Evolutionary conservation across 2,797 vertebrate species (phyloP), one percentile per base, ranked within the genome.

Genomic region (Mastacembelus armatus): DNA sequence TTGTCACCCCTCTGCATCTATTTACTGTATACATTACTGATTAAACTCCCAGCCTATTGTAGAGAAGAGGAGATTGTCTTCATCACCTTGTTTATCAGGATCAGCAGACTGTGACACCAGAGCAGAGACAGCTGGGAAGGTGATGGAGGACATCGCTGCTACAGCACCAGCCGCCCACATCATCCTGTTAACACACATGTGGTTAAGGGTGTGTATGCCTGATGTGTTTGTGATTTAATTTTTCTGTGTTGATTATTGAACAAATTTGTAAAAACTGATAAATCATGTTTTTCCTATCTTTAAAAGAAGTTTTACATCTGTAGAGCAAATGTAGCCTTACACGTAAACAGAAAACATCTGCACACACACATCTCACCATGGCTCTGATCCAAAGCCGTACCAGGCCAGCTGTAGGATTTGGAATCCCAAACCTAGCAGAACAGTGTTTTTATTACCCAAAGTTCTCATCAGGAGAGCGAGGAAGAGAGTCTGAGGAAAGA

Each of bases 391-490:
- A 59, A 97, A 94, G 74, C 96, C 96, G 26, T 98, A 98, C 96
- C 96, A 98, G 80, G 94, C 93, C 85, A 98, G 75, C 85, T 98
- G 96, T 60, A 97, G 86, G 60, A 96, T 94, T 44, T 98, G 97
- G 90, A 98, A 98, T 38, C 95, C 95, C 72, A 98, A 90, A 45
- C 97, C 97, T 85, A 99, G 88, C 16, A 99, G 95, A 70, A 99
- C 95, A 0, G 97, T 98, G 74, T 97, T 98, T 89, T 98, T 99
- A 78, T 96, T 97, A n/a, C 96, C 97, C 75, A 98, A 91, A 11
- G 95, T 96, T 71, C 92, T 94, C 96, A 99, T 98, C 82, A 97
- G 89, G 64, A 96, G 86, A 51, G 95, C 93, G 30, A 99, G 95
- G 74, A 98, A 92, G 27, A 95, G 86, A 2, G 97, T 98, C 97